Percentiles rank a stretch among this genome's conserved stretches.
phyloP scores from a whole-genome alignment of 1,140 invertebrate species.

The Drosophila saltans region DNA sequence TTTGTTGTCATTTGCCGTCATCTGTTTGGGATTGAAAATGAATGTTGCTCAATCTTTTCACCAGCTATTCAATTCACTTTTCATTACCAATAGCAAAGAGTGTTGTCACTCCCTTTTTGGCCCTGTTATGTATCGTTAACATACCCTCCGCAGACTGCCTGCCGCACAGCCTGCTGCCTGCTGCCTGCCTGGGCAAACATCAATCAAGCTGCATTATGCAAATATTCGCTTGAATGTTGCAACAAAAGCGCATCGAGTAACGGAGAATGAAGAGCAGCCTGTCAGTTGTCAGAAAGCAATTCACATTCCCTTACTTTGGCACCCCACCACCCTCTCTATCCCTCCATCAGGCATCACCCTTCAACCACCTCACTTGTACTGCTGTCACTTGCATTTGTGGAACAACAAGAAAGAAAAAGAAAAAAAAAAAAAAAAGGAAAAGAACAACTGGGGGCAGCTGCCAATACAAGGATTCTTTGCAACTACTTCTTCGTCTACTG shows the following conservation, averaged over 20 bases:
- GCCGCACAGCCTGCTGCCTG: not conserved
- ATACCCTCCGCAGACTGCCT: not conserved
- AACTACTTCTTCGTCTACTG: not conserved
- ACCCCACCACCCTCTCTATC: too few species aligned
- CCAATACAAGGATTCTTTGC: slow-evolving; percentile 56
- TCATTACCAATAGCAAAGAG: slow-evolving; percentile 63
- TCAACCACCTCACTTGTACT: not conserved
- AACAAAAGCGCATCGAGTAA: slow-evolving; percentile 66
- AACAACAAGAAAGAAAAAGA: slow-evolving; percentile 30
- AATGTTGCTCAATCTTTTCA: slow-evolving; percentile 39
- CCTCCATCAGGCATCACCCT: too few species aligned
- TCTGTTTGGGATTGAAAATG: slow-evolving; percentile 19
- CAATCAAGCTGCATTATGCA: slow-evolving; percentile 76
- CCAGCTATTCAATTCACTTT: slow-evolving; percentile 66
- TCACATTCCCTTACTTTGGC: slow-evolving; percentile 46
- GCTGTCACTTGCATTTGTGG: slow-evolving; percentile 52
- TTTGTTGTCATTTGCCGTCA: slow-evolving; percentile 76
- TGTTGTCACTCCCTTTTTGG: not conserved
- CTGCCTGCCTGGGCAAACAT: slow-evolving; percentile 56
- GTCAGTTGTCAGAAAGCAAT: slow-evolving; percentile 62
- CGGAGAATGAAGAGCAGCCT: slow-evolving; percentile 40
- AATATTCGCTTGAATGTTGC: slow-evolving; percentile 74
- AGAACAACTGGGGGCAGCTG: slow-evolving; percentile 43
- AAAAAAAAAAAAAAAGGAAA: not conserved
- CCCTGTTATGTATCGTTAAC: too few species aligned